These are phyloP conservation scores for Catharus fuscescens DNA, from an alignment of 2,113 vertebrate genomes.

Conservation along the genomic window DNA sequence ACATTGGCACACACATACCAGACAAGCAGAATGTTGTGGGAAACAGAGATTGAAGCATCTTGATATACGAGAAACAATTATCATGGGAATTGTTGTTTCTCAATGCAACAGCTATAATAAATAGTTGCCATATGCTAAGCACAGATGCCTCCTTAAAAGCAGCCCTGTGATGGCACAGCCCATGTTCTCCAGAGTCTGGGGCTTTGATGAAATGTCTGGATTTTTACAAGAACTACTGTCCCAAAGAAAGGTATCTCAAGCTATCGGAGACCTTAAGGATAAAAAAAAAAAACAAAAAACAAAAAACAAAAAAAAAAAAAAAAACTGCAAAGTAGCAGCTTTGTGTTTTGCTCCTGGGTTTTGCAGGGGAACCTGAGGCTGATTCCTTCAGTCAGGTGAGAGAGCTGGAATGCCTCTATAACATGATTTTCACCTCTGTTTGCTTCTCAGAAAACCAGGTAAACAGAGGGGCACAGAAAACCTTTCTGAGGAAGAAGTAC, in stretches of 20 bases:
- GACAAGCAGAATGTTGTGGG: constrained; percentile 77
- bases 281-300: background rate
- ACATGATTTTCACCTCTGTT: background rate
- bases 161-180: constrained; percentile 66
- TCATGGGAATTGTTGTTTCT: constrained; percentile 80
- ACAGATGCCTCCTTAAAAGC: constrained; percentile 80
- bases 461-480: background rate
- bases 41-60: constrained; percentile 74
- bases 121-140: constrained; percentile 82
- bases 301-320: background rate
- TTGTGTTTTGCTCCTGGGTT: background rate
- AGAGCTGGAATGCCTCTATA: background rate
- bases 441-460: background rate
- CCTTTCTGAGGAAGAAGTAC: background rate
- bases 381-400: background rate
- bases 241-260: constrained; percentile 33
- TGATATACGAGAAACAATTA: constrained; percentile 78
- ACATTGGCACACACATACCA: constrained; percentile 73
- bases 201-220: constrained; percentile 52
- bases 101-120: constrained; percentile 79
- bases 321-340: background rate
- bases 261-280: background rate
- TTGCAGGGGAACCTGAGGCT: background rate
- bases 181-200: constrained; percentile 62
- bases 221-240: constrained; percentile 49